phyloP scores from a whole-genome alignment of 2,888 invertebrate genomes.

The Adelphocoris suturalis region DNA sequence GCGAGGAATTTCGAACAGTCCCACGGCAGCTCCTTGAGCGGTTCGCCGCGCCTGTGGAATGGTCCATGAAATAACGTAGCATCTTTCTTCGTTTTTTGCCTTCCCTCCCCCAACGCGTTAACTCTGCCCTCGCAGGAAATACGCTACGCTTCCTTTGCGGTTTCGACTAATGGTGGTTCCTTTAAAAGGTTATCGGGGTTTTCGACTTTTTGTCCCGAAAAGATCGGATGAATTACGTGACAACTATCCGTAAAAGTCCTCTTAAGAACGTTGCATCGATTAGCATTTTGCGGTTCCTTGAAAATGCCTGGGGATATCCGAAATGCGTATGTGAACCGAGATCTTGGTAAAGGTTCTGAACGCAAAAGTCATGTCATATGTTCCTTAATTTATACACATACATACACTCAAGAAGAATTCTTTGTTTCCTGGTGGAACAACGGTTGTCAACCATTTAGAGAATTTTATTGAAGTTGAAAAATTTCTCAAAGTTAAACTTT shows the following conservation, averaged over 20 bases:
- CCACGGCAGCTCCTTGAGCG: conserved; percentile 48
- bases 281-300: conserved; percentile 6
- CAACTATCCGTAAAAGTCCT: conserved; percentile 15
- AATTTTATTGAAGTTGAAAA: no score
- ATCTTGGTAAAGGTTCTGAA: no score
- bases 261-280: not conserved
- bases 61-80: conserved; percentile 49
- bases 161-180: conserved; percentile 40
- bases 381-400: no score
- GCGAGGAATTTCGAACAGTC: conserved; percentile 26
- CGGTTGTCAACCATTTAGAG: no score
- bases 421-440: no score
- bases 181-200: conserved; percentile 39
- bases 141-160: conserved; percentile 46
- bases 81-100: not conserved
- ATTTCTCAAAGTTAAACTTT: no score
- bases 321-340: no score
- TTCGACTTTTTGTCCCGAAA: conserved; percentile 16
- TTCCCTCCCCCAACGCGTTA: conserved; percentile 45
- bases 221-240: conserved; percentile 27
- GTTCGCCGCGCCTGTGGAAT: conserved; percentile 54
- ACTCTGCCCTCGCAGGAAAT: conserved; percentile 45
- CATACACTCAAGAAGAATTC: no score
- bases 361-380: no score
- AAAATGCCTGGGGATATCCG: no score